Base-by-base conservation (phyloP, 2,797 vertebrate genomes). In the Zalophus californianus region DNA sequence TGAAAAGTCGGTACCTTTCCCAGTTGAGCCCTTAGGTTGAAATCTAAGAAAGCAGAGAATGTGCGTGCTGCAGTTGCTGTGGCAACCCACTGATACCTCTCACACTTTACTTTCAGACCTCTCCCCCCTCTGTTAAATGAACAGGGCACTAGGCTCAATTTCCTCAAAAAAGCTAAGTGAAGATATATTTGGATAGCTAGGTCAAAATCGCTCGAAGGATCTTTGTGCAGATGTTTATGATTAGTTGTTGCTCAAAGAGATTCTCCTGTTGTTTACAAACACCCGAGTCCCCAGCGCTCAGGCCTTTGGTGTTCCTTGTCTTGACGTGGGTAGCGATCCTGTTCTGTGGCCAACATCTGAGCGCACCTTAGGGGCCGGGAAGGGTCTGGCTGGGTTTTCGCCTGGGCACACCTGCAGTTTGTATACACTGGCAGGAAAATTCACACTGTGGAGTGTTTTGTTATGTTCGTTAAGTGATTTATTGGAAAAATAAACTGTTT, bases 361-460 rank as follows among this genome's bases (percentile, higher is more conserved):
- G 20, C 9, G 38, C 60, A 41, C 52, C 50, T 80, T 41, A 4
- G 21, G 11, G 27, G 16, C 56, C 21, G 4, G 88, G 21, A 84
- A 38, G 60, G 64, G 13, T 50, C 38, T 86, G 91, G 91, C 70
- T 25, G 27, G 44, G 35, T 6, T 35, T 90, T 48, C 48, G 32
- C 89, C 27, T 8, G 68, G 86, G n/a, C 86, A 96, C 96, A 96
- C 73, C 92, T 97, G 94, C 79, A 27, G 93, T 80, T 73, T 94
- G 93, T 94, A 4, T 95, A 54, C n/a, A 38, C 95, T 95, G 97
- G 97, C 95, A 93, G 89, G 73, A 96, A 75, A 88, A 75, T 25
- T 87, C 86, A 90, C 91, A 66, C 58, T 0, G 0, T 4, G 2
- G 48, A 54, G 14, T 73, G 93, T 93, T 96, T 93, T 83, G 66